A percentile compares a stretch with the other conserved stretches of the same genome.
These are phyloP conservation scores for Hippocampus zosterae DNA, from an alignment of 2,113 vertebrate species.

Conservation along the genomic window DNA sequence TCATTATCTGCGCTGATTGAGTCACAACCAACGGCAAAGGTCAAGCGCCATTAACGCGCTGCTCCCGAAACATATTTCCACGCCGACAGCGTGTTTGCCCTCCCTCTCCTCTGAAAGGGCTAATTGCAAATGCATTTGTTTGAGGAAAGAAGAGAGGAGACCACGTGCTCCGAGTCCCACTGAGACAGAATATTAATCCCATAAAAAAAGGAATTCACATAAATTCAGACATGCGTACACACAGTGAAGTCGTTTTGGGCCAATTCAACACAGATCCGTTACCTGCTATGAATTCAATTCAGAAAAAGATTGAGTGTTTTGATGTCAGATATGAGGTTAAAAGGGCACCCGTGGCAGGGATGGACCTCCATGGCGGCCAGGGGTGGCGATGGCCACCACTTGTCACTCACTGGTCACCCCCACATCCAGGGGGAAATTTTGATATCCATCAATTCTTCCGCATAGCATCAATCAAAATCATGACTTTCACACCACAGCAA, in stretches of 20 bases:
- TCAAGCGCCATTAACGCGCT: conserved; percentile 73
- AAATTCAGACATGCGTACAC: conserved; percentile 6
- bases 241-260: conserved; percentile 38
- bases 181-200: conserved; percentile 55
- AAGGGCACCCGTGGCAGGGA: no score
- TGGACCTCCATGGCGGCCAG: no score
- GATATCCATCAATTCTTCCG: no score
- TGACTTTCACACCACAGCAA: no score
- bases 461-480: no score
- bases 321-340: background rate
- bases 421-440: no score
- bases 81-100: conserved; percentile 64
- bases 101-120: conserved; percentile 72
- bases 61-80: conserved; percentile 71
- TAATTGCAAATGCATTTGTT: conserved; percentile 80
- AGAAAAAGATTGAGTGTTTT: background rate
- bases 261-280: conserved; percentile 31
- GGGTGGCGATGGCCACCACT: no score
- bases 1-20: conserved; percentile 81
- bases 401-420: background rate
- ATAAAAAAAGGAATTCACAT: conserved; percentile 9
- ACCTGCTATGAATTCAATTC: conserved; percentile 33
- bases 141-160: conserved; percentile 67
- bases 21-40: conserved; percentile 76
- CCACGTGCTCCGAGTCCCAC: conserved; percentile 39